These are phyloP conservation scores for Porites rus DNA, from an alignment of 92 coral and sea anemone genomes.

Conservation along the genomic window DNA sequence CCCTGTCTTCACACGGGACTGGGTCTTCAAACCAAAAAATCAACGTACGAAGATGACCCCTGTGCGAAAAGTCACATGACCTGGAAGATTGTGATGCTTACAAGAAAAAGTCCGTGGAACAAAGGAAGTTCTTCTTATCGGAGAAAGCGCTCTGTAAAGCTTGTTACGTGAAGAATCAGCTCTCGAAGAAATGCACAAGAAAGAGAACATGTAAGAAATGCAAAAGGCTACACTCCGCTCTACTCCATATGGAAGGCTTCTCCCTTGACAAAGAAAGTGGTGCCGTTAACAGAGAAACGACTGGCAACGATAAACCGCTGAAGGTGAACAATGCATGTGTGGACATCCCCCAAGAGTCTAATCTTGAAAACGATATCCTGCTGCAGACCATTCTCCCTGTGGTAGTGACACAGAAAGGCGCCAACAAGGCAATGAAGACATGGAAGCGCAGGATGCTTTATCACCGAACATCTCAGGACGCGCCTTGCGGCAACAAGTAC, in stretches of 20 bases:
- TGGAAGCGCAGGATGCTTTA: constrained; percentile 77
- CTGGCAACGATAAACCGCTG: background rate
- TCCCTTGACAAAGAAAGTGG: constrained; percentile 1
- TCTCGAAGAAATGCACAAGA: constrained; percentile 48
- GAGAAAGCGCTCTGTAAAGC: constrained; percentile 54
- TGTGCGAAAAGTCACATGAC: constrained; percentile 44
- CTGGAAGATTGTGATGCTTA: constrained; percentile 63
- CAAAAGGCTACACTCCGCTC: constrained; percentile 62
- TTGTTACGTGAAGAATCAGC: constrained; percentile 62
- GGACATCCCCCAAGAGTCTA: constrained; percentile 20
- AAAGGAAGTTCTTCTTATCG: constrained; percentile 40
- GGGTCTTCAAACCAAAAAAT: constrained; percentile 1
- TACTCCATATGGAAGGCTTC: constrained; percentile 48
- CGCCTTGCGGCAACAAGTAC: constrained; percentile 14
- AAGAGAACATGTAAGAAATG: constrained; percentile 57
- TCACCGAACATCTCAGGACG: constrained; percentile 55
- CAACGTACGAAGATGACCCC: background rate
- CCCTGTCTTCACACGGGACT: constrained; percentile 29
- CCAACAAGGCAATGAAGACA: constrained; percentile 45
- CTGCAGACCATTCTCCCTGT: constrained; percentile 6
- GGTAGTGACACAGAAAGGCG: constrained; percentile 30
- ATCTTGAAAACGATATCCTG: constrained; percentile 4
- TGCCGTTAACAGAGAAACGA: background rate
- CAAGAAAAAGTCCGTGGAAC: constrained; percentile 30
- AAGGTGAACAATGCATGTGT: constrained; percentile 14